These are phyloP conservation scores for Magallana gigas DNA, from an alignment of 1,140 invertebrate species.

Conservation along the genomic window DNA sequence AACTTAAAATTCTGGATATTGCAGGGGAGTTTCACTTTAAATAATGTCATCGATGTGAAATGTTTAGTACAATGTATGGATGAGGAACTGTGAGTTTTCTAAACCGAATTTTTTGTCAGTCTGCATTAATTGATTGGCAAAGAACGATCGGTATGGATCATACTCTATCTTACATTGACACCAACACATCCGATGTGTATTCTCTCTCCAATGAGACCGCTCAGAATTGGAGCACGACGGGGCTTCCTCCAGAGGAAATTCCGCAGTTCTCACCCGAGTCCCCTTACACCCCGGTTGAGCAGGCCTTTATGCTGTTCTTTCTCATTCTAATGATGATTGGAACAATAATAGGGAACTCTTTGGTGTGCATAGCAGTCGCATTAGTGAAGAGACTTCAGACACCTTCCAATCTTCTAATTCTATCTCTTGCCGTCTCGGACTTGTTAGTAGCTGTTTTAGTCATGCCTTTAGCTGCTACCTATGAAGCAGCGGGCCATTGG, in stretches of 20 bases:
- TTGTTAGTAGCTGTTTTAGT: conserved; percentile 86
- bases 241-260: neutral
- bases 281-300: conserved; percentile 66
- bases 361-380: conserved; percentile 81
- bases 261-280: conserved; percentile 40
- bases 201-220: neutral
- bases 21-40: too few relatives aligned
- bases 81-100: too few relatives aligned
- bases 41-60: too few relatives aligned
- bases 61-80: too few relatives aligned
- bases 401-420: conserved; percentile 86
- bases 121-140: too few relatives aligned
- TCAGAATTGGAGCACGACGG: neutral
- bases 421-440: conserved; percentile 87
- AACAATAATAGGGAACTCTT: conserved; percentile 79
- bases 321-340: conserved; percentile 76
- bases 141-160: neutral
- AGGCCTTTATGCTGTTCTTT: conserved; percentile 71
- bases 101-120: too few relatives aligned
- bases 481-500: conserved; percentile 78
- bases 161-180: neutral
- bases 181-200: conserved; percentile 2
- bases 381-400: conserved; percentile 80
- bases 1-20: too few relatives aligned
- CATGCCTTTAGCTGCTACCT: conserved; percentile 84